Evolutionary conservation across 2,797 vertebrate species (phyloP), one percentile per base, ranked within the genome.

Genomic region (Paedocypris micromegethes): DNA sequence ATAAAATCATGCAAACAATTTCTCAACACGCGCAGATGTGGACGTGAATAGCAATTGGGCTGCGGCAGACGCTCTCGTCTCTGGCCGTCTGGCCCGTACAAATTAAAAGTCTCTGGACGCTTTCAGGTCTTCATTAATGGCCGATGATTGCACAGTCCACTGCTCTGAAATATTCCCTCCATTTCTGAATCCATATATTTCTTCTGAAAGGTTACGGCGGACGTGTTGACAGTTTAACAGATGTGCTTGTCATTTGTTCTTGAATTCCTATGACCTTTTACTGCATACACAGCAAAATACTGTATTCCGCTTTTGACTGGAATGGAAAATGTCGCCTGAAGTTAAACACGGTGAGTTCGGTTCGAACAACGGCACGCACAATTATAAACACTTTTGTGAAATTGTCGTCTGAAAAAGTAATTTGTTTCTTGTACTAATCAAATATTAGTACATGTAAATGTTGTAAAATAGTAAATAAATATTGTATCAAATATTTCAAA

Each of bases 121-220:
- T 77, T 68, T 70, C 59, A 68, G 66, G 69, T 63, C 51, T 75
- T 53, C 44, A 75, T 73, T 78, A 74, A 74, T 80, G 72, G 73
- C 55, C 68, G 74, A 77, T 73, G 72, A 78, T 74, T 66, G 64
- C 56, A 75, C 62, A 69, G 68, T 80, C 50, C 7, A 55, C 9
- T 67, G 64, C 70, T 67, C 64, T 51, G 50, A 70, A 77, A 74
- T 75, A 66, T 77, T 69, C 64, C 61, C 71, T 72, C 38, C 45
- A 58, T 72, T 72, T 77, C 67, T 71, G 72, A 77, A 81, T 80
- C 79, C 67, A 72, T 78, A 74, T 66, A 75, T 79, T 77, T 72
- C 62, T 66, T 72, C 58, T 38, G 77, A 80, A 70, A 83, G 81
- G 81, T 81, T 80, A 80, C 68, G 2, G 59, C 45, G 66, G 78